phyloP scores from a whole-genome alignment of 2,888 invertebrate genomes.

The Zeuzera pyrina region DNA sequence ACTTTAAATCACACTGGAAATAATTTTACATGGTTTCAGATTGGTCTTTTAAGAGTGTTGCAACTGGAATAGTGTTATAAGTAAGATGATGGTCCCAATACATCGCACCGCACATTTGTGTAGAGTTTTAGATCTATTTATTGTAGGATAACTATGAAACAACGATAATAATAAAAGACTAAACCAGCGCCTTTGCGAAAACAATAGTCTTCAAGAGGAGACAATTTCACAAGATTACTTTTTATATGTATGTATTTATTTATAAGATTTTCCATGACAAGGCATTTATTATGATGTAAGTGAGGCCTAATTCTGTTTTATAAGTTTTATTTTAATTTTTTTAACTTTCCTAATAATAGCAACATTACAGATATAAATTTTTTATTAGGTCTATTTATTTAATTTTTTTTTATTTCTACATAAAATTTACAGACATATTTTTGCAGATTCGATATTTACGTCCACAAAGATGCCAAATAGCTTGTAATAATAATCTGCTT shows the following conservation, averaged over 20 bases:
- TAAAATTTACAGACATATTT: no score
- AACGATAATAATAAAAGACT: conserved; percentile 64
- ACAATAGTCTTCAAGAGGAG: background rate
- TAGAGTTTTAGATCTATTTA: conserved; percentile 31
- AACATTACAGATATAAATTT: no score
- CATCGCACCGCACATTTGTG: conserved; percentile 29
- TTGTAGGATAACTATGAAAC: conserved; percentile 42
- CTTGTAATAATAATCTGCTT: conserved; percentile 47
- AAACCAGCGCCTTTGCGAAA: conserved; percentile 16
- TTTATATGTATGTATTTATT: conserved; percentile 46
- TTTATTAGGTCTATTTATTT: no score
- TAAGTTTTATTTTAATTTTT: background rate
- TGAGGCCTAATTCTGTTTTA: conserved; percentile 56
- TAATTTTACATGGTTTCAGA: no score
- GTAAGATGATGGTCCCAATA: conserved; percentile 28
- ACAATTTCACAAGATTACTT: conserved; percentile 28
- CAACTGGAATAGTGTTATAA: conserved; percentile 61
- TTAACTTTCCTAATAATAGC: no score
- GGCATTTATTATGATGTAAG: conserved; percentile 58
- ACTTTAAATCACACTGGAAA: no score
- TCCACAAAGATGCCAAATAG: conserved; percentile 71
- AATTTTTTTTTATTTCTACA: no score
- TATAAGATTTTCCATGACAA: conserved; percentile 60
- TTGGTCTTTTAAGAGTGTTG: conserved; percentile 71
- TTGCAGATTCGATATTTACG: conserved; percentile 43